Conservation (phyloP, 2,797 vertebrate species). For the Cuniculus paca region DNA sequence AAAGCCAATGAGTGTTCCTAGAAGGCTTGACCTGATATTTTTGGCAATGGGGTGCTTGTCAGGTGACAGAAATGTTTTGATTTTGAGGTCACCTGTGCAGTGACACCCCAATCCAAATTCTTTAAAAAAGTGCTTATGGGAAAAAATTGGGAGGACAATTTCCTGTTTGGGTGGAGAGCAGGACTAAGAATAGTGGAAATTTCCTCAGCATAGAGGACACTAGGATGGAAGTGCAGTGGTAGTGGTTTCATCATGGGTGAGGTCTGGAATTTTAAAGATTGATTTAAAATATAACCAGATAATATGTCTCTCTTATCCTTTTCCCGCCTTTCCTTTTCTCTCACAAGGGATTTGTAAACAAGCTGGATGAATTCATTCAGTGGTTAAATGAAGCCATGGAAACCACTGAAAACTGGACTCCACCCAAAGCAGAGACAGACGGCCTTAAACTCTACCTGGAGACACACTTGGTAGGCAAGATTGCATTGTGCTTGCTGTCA, state of each 20-base stretch:
- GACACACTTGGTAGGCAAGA: slow-evolving; percentile 96
- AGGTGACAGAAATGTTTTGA: slow-evolving; percentile 19
- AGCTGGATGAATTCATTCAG: slow-evolving; percentile 97
- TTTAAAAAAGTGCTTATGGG: neutral
- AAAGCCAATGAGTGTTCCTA: neutral
- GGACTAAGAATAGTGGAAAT: neutral
- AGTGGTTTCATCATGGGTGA: neutral
- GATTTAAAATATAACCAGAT: slow-evolving; percentile 74
- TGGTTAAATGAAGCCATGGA: slow-evolving; percentile 97
- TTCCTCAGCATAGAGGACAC: neutral
- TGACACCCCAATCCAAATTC: neutral
- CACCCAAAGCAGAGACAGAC: slow-evolving; percentile 94
- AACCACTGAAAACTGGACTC: slow-evolving; percentile 98
- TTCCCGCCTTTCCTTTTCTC: slow-evolving; percentile 67
- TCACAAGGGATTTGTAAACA: slow-evolving; percentile 95
- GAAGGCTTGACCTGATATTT: neutral
- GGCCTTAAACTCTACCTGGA: slow-evolving; percentile 97
- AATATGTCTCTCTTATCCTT: slow-evolving; percentile 76
- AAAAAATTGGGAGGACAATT: neutral
- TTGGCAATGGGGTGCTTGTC: neutral
- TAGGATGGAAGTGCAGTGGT: neutral
- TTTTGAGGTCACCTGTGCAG: neutral
- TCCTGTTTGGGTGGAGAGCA: slow-evolving; percentile 21
- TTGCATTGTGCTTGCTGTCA: slow-evolving; percentile 72
- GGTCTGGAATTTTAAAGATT: slow-evolving; percentile 69